These are phyloP conservation scores for Glossosoma conforme DNA, from an alignment of 1,140 invertebrate genomes.

Conservation along the genomic window DNA sequence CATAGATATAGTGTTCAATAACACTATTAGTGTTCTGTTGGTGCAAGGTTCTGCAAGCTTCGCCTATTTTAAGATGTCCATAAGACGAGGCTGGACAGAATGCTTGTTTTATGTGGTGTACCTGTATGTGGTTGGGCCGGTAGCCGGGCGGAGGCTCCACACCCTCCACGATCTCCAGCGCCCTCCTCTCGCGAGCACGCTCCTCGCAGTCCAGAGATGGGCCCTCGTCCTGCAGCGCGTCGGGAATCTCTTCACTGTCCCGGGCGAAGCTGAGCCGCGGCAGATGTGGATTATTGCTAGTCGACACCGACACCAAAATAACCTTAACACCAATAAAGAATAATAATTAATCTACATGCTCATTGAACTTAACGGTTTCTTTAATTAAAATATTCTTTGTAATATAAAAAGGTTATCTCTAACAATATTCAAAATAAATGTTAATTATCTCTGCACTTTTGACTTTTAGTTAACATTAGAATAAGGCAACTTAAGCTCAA, in stretches of 20 bases:
- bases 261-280: not conserved
- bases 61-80: no score
- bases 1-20: no score
- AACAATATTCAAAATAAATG: no score
- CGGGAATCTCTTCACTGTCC: conserved; percentile 4
- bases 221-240: conserved; percentile 12
- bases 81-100: no score
- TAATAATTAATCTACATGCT: not conserved
- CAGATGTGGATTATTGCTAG: not conserved
- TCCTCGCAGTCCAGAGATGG: conserved; percentile 48
- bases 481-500: no score
- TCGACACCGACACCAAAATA: not conserved
- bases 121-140: conserved; percentile 32
- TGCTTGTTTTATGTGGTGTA: no score
- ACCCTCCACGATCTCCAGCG: conserved; percentile 57
- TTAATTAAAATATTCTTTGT: not conserved
- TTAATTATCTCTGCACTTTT: no score
- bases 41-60: no score
- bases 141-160: conserved; percentile 49
- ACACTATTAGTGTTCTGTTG: no score
- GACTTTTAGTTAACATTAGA: no score
- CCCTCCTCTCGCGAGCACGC: conserved; percentile 49
- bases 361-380: not conserved
- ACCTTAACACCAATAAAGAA: not conserved
- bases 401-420: no score